Percentiles rank a stretch among this genome's conserved stretches.
Conservation (phyloP, 2,113 vertebrate genomes). For the Sinocyclocheilus anshuiensis region DNA sequence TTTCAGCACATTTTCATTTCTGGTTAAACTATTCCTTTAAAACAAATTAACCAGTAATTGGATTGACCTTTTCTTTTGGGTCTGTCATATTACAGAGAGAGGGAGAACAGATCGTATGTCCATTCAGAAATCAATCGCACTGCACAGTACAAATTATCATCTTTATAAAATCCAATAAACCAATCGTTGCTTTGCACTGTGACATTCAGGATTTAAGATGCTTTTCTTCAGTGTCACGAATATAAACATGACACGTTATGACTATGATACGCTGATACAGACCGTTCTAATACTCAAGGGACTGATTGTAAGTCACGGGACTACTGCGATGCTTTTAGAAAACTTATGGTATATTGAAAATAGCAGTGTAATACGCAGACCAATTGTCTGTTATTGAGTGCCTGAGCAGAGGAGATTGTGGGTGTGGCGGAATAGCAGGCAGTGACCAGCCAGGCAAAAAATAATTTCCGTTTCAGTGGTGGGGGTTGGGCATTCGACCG, state of each 20-base stretch:
- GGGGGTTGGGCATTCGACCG: conserved; percentile 3
- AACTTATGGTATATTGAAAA: conserved; percentile 73
- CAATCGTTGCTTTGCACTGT: not conserved
- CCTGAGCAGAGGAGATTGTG: conserved; percentile 85
- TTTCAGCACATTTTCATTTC: too few species aligned
- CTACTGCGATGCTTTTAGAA: conserved; percentile 72
- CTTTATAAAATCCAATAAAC: not conserved
- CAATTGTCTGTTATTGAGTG: conserved; percentile 92
- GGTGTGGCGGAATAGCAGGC: conserved; percentile 79
- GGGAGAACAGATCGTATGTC: not conserved
- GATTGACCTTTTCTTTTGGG: not conserved
- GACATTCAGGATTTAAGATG: conserved; percentile 3
- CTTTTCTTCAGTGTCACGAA: not conserved
- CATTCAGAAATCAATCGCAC: not conserved
- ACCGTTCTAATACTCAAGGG: not conserved
- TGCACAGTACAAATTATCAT: not conserved
- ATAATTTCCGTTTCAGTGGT: conserved; percentile 40
- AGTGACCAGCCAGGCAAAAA: conserved; percentile 82
- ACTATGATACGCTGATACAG: not conserved
- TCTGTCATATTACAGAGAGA: not conserved
- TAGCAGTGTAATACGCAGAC: conserved; percentile 82
- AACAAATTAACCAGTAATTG: too few species aligned
- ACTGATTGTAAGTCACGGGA: not conserved
- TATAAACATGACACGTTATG: not conserved
- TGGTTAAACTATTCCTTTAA: too few species aligned